A percentile compares a stretch with the other conserved stretches of the same genome.
Conservation (phyloP, 2,113 vertebrate genomes). For the Laterallus jamaicensis region DNA sequence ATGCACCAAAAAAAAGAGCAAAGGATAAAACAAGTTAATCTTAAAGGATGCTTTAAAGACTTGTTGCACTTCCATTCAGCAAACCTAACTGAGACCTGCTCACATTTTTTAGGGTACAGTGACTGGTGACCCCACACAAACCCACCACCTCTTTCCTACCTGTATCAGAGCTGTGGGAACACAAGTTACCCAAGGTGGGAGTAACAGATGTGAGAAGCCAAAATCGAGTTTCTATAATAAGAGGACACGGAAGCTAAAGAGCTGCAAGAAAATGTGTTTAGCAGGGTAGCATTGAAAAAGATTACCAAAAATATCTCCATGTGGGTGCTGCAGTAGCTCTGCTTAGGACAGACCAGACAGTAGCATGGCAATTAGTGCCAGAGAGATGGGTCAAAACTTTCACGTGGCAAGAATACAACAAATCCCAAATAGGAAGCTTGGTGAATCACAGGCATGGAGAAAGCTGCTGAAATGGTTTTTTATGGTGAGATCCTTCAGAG, state of each 20-base stretch:
- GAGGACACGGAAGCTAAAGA: not conserved
- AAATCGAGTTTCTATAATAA: slow-evolving; percentile 17
- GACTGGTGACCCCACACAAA: not conserved
- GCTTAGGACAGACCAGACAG: slow-evolving; percentile 22
- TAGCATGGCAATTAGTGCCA: not conserved
- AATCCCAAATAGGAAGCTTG: not conserved
- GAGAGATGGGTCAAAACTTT: not conserved
- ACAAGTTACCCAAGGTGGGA: not conserved
- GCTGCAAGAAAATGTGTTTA: slow-evolving; percentile 3
- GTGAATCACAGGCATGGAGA: slow-evolving; percentile 24
- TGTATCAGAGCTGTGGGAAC: not conserved
- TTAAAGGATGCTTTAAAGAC: not conserved
- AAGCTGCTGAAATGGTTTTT: not conserved
- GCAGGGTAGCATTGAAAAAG: slow-evolving; percentile 6
- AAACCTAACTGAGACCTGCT: not conserved
- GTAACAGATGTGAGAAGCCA: not conserved
- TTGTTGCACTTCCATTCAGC: not conserved
- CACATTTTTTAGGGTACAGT: not conserved
- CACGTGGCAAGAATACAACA: not conserved
- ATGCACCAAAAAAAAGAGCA: not conserved
- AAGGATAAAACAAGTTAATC: not conserved
- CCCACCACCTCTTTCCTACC: not conserved
- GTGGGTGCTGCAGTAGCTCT: slow-evolving; percentile 6
- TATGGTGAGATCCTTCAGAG: not conserved
- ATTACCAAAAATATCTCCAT: slow-evolving; percentile 15